Base-by-base conservation (phyloP, 2,888 invertebrate genomes). In the Luffia ferchaultella region DNA sequence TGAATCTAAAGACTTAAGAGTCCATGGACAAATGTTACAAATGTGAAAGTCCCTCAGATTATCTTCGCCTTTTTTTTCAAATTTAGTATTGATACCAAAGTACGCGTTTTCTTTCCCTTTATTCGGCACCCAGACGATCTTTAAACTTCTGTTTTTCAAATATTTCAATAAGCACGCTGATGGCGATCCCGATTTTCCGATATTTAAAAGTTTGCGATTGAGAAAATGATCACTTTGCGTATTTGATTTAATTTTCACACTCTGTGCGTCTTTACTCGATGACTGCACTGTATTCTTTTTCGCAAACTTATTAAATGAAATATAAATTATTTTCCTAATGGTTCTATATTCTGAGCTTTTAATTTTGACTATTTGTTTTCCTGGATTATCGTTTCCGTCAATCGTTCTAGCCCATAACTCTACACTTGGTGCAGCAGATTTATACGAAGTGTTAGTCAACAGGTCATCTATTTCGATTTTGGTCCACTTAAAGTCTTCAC, bases 151-250 rank as follows among this genome's bases (percentile, higher is more conserved):
- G 53, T 71, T 59, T 56, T 79, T 76, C 58, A 80, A 59, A 58
- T 67, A 82, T 55, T 73, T 64, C 42, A 79, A 58, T 18, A 83
- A 48, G 3, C 77, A 77, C 52, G 62, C 71, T 50, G 71, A 71
- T 55, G 67, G 68, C 46, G 74, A 62, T 41, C 64, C 65, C 46
- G 63, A 61, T 54, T 63, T 68, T 47, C 82, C 82, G 48, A 82
- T 68, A 58, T 75, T 79, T 58, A 76, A 63, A 44, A 82, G 55
- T 64, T 79, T 80, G 52, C 70, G 75, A 62, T 71, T 70, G 5
- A 80, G 55, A 51, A 30, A 30, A 7, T 30, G 3, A 30, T 30
- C 30, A 12, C 12, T 30, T 30, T 30, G 30, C 12, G 30, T 12
- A 12, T 30, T n/a, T n/a, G n/a, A n/a, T 12, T 30, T 30, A 7